Evolutionary conservation across 92 coral and sea anemone genomes (phyloP).

Genomic region (Epizoanthus ramosus): DNA sequence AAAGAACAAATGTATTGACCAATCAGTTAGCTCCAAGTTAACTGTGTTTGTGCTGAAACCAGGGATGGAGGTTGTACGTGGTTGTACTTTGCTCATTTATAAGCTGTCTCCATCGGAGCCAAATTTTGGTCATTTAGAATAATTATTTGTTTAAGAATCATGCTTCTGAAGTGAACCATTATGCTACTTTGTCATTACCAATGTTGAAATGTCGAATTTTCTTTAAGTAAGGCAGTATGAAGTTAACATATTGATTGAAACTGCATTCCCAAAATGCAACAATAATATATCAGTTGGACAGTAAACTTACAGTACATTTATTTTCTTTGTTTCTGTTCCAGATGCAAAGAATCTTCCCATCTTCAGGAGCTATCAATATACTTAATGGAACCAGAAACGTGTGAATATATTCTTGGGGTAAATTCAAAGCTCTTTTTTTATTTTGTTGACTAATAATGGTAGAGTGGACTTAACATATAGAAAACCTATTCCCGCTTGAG

Average conservation of each 20-base stretch:
- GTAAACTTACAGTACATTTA: neutral
- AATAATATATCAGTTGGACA: neutral
- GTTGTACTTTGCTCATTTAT: no score
- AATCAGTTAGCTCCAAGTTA: no score
- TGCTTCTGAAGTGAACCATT: no score
- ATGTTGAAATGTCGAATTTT: neutral
- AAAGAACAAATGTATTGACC: no score
- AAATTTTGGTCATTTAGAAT: no score
- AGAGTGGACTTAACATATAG: no score
- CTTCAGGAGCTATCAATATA: slow-evolving; percentile 91
- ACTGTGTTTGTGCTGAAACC: no score
- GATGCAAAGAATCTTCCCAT: slow-evolving; percentile 91
- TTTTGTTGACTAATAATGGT: no score
- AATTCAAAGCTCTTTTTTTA: neutral
- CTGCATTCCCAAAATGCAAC: neutral
- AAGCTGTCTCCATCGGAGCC: no score
- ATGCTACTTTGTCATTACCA: neutral
- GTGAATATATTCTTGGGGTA: slow-evolving; percentile 92
- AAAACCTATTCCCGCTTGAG: no score
- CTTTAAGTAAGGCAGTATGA: neutral
- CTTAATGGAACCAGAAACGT: slow-evolving; percentile 85
- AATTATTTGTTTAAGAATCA: no score
- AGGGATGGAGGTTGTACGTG: no score
- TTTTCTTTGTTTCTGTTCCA: slow-evolving; percentile 25
- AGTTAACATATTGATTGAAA: neutral